Conservation (phyloP, 1,140 invertebrate genomes). For the Sycobia sp. region DNA sequence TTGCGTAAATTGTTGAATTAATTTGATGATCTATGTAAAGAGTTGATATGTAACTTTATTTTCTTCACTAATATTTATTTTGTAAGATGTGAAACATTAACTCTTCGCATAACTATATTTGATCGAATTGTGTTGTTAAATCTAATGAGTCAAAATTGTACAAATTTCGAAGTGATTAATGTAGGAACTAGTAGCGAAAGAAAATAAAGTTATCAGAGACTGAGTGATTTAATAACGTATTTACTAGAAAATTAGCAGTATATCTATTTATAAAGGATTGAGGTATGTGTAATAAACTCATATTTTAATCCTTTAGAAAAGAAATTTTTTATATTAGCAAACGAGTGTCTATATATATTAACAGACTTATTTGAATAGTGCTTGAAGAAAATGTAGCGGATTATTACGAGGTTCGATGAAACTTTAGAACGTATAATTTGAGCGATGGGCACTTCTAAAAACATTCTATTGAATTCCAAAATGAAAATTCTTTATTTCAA, state of each 20-base stretch:
- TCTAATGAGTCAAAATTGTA: neutral
- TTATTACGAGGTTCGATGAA: neutral
- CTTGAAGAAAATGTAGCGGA: neutral
- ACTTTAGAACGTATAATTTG: neutral
- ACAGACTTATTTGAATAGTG: neutral
- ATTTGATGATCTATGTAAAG: neutral
- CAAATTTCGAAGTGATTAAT: neutral
- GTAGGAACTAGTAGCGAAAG: too few relatives aligned
- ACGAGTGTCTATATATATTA: neutral
- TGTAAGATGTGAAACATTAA: too few relatives aligned
- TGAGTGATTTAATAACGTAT: neutral
- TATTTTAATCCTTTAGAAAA: constrained; percentile 11
- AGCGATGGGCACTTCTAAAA: neutral
- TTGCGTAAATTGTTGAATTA: neutral
- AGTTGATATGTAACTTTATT: too few relatives aligned
- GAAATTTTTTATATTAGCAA: neutral
- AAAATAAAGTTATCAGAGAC: neutral
- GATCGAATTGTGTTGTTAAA: neutral
- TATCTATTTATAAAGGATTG: constrained; percentile 7
- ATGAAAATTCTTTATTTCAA: neutral
- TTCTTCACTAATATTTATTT: too few relatives aligned
- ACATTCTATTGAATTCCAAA: neutral
- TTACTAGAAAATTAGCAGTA: neutral
- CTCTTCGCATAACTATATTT: too few relatives aligned
- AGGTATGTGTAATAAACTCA: neutral